These are phyloP conservation scores for Arge pagana DNA, from an alignment of 2,888 invertebrate species.

Conservation along the genomic window DNA sequence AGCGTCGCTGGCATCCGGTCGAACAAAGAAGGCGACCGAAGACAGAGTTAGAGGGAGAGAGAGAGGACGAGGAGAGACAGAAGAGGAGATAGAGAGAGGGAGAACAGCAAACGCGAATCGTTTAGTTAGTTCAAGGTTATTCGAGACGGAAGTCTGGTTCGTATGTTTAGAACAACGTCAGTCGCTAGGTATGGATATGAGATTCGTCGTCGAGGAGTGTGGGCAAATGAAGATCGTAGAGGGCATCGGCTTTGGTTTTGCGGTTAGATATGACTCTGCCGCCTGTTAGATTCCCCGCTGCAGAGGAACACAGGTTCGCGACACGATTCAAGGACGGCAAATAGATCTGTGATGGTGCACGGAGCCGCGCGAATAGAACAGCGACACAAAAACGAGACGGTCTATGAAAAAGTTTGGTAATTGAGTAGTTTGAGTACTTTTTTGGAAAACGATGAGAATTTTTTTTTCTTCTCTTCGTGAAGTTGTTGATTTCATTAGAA, in stretches of 20 bases:
- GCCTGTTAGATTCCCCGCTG: constrained; percentile 31
- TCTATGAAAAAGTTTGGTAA: too few species aligned
- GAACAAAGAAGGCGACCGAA: constrained; percentile 4
- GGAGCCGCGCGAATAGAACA: too few species aligned
- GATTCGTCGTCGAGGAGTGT: too few species aligned
- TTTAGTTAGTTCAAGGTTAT: constrained; percentile 51
- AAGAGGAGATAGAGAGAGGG: background rate
- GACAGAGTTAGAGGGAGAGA: constrained; percentile 15
- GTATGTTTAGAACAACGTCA: constrained; percentile 51
- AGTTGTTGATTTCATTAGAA: too few species aligned
- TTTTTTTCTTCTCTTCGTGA: too few species aligned
- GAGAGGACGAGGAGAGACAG: constrained; percentile 5
- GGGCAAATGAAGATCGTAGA: background rate
- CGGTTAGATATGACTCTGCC: constrained; percentile 20
- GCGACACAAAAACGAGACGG: too few species aligned
- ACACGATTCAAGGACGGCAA: constrained; percentile 48
- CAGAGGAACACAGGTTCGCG: constrained; percentile 54
- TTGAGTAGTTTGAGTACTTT: too few species aligned
- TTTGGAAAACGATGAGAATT: too few species aligned
- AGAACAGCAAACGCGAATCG: background rate
- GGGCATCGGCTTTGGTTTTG: too few species aligned
- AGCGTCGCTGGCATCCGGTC: constrained; percentile 20
- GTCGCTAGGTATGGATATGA: background rate
- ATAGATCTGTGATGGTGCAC: too few species aligned
- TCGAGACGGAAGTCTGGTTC: constrained; percentile 52